A percentile compares a stretch with the other conserved stretches of the same genome.
Evolutionary conservation across 2,113 vertebrate species (phyloP).

Genomic region (Cricetomys ansorgei): DNA sequence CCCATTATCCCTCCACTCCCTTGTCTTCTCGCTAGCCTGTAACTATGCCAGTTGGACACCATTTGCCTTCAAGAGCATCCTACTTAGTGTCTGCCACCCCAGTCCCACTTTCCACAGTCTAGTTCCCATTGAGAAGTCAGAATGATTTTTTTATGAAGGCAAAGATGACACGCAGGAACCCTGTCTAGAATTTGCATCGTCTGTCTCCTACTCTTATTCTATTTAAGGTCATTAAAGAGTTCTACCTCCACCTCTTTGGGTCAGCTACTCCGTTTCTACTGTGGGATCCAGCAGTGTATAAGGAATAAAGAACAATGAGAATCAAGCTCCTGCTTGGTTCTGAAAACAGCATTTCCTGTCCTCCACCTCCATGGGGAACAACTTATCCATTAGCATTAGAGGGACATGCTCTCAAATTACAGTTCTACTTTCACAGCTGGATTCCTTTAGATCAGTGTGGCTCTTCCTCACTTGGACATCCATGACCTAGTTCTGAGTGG

Average conservation of each 20-base stretch:
- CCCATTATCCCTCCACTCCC: background rate
- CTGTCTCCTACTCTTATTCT: background rate
- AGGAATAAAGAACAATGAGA: background rate
- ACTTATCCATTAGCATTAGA: background rate
- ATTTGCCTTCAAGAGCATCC: background rate
- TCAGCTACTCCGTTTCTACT: background rate
- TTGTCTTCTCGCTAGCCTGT: background rate
- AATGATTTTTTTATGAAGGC: background rate
- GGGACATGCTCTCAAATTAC: background rate
- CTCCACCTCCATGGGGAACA: background rate
- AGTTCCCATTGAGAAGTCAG: background rate
- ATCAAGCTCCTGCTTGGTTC: rapidly evolving
- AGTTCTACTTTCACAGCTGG: background rate
- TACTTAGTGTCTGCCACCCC: background rate
- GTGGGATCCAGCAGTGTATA: background rate
- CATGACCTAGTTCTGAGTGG: background rate
- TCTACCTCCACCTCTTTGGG: background rate
- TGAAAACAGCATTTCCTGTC: background rate
- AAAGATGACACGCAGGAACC: background rate
- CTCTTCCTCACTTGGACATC: background rate
- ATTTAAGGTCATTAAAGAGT: background rate
- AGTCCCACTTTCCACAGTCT: background rate
- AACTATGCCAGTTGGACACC: background rate
- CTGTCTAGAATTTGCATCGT: background rate
- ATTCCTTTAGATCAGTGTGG: background rate